Percentiles rank a stretch among this genome's conserved stretches.
phyloP scores from a whole-genome alignment of 2,888 invertebrate genomes.

The Ectemnius lituratus region DNA sequence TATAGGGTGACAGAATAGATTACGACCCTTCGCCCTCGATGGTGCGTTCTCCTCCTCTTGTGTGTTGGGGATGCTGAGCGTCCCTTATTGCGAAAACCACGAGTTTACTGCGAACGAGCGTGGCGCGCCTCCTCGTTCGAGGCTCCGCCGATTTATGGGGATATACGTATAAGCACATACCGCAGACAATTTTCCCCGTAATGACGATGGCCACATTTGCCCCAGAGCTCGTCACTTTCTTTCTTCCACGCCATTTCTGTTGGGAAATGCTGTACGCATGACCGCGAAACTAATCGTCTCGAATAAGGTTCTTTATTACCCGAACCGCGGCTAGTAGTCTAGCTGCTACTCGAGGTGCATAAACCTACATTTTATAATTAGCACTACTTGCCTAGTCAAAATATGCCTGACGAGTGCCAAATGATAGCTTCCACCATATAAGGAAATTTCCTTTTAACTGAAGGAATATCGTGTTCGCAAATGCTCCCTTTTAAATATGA shows the following conservation, averaged over 20 bases:
- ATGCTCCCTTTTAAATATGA: slow-evolving; percentile 39
- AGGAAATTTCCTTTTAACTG: too few relatives aligned
- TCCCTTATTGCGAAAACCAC: slow-evolving; percentile 65
- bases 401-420: too few relatives aligned
- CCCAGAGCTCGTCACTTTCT: slow-evolving; percentile 42
- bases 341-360: neutral
- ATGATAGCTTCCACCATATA: too few relatives aligned
- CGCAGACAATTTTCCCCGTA: slow-evolving; percentile 46
- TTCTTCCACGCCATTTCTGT: slow-evolving; percentile 56
- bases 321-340: neutral
- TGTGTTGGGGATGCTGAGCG: slow-evolving; percentile 46
- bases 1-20: slow-evolving; percentile 63
- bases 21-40: slow-evolving; percentile 62
- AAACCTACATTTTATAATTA: neutral
- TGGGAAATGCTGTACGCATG: slow-evolving; percentile 7
- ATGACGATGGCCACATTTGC: slow-evolving; percentile 26
- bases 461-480: neutral
- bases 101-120: slow-evolving; percentile 66
- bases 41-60: slow-evolving; percentile 31
- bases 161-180: slow-evolving; percentile 40
- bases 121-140: slow-evolving; percentile 34
- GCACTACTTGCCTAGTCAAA: neutral
- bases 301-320: neutral
- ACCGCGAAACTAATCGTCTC: slow-evolving; percentile 16
- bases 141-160: slow-evolving; percentile 52